Evolutionary conservation across 1,140 invertebrate species (phyloP).

Genomic region (Drosophila fuyamai): DNA sequence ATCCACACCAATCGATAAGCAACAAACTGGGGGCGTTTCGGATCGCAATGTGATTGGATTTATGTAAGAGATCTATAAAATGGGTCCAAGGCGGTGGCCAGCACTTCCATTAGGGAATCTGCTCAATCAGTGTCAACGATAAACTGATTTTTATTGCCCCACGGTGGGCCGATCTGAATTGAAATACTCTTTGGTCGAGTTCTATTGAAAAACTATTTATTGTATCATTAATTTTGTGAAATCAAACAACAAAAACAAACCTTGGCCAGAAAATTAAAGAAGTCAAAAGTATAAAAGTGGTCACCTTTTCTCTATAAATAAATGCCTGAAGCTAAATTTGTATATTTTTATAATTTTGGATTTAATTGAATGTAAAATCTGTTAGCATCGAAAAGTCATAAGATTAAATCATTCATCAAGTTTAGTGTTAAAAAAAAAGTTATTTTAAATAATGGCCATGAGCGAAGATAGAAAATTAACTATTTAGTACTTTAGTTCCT

Average conservation of each 20-base stretch:
- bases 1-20: conserved; percentile 49
- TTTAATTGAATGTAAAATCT: no score
- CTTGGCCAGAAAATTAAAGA: no score
- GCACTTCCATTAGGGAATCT: conserved; percentile 60
- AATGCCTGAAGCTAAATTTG: no score
- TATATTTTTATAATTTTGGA: no score
- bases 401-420: no score
- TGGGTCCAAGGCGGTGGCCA: conserved; percentile 9
- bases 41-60: conserved; percentile 5
- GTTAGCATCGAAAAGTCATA: no score
- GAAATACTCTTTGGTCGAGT: background rate
- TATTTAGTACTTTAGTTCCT: no score
- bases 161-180: background rate
- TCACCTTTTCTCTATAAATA: no score
- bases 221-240: no score
- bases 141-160: conserved; percentile 63
- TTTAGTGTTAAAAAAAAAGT: background rate
- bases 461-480: background rate
- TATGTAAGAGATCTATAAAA: conserved; percentile 1
- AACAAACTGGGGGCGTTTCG: conserved; percentile 51
- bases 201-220: no score
- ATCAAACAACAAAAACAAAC: no score
- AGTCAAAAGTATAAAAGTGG: no score
- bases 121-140: conserved; percentile 73
- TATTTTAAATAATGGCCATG: background rate